phyloP scores from a whole-genome alignment of 2,888 invertebrate genomes.

The Bruchidius siliquastri region DNA sequence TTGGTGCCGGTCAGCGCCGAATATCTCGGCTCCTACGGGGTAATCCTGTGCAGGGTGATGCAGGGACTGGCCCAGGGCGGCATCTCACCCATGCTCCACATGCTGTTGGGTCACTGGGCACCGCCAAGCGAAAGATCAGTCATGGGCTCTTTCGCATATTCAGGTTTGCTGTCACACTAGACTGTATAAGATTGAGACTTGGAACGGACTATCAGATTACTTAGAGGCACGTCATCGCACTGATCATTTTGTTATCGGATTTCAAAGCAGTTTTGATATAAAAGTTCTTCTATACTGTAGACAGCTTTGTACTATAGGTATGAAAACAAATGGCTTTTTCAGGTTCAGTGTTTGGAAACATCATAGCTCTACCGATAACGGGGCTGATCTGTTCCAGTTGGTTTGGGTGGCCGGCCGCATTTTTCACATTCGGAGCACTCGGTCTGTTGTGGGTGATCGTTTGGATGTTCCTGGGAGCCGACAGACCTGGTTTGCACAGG shows the following conservation, averaged over 20 bases:
- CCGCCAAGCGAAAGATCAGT: constrained; percentile 66
- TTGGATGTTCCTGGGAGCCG: constrained; percentile 62
- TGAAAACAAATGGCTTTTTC: too few species aligned
- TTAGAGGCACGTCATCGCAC: too few species aligned
- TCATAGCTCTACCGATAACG: constrained; percentile 69
- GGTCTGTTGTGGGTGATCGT: constrained; percentile 58
- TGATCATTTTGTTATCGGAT: too few species aligned
- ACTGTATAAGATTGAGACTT: too few species aligned
- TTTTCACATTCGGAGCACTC: constrained; percentile 66
- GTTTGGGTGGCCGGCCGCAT: constrained; percentile 74
- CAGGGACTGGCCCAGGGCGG: constrained; percentile 74
- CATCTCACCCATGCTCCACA: constrained; percentile 67
- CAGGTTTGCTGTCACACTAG: constrained; percentile 42
- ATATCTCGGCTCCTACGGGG: constrained; percentile 57
- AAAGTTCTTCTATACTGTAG: too few species aligned
- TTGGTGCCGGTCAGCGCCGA: constrained; percentile 63
- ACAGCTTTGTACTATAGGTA: too few species aligned
- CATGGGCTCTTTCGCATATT: constrained; percentile 63
- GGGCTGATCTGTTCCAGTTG: constrained; percentile 65
- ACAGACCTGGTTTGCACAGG: constrained; percentile 58
- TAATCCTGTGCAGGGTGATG: constrained; percentile 61
- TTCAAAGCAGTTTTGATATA: too few species aligned
- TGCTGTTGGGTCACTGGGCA: constrained; percentile 70
- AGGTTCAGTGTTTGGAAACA: constrained; percentile 76
- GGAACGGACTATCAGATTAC: too few species aligned